These are phyloP conservation scores for Euleptes europaea DNA, from an alignment of 2,113 vertebrate genomes.

Conservation along the genomic window DNA sequence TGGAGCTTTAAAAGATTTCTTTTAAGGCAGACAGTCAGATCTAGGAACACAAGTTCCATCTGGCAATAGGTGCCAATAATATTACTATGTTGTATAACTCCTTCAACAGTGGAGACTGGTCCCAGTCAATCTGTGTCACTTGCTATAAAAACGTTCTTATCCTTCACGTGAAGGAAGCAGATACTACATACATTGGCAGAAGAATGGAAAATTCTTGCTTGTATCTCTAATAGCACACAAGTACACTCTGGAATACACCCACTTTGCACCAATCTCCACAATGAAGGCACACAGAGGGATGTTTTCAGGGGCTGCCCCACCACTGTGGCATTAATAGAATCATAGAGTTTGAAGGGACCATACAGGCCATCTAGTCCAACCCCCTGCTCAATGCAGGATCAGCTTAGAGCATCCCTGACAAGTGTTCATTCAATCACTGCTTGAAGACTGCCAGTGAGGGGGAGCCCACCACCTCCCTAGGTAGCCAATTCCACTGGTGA, in stretches of 20 bases:
- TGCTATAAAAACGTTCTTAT: not conserved
- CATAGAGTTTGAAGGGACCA: no score
- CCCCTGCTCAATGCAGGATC: no score
- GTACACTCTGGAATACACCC: not conserved
- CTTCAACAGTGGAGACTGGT: not conserved
- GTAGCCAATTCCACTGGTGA: no score
- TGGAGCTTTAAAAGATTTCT: not conserved
- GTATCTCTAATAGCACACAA: not conserved
- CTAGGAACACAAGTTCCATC: not conserved
- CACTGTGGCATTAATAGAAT: not conserved
- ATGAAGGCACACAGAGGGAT: not conserved
- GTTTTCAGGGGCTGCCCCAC: not conserved
- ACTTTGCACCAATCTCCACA: not conserved
- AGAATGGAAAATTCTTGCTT: not conserved
- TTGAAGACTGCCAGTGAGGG: no score
- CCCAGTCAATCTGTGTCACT: not conserved
- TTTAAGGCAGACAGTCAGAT: not conserved
- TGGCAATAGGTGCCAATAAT: not conserved
- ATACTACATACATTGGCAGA: not conserved
- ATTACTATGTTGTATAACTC: not conserved
- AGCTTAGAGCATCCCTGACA: no score
- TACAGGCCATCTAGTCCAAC: no score
- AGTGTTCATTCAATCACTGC: no score
- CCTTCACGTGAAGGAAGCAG: not conserved
- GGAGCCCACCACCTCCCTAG: no score